Base-by-base conservation (phyloP, 2,113 vertebrate genomes). In the Micronisus gabar region DNA sequence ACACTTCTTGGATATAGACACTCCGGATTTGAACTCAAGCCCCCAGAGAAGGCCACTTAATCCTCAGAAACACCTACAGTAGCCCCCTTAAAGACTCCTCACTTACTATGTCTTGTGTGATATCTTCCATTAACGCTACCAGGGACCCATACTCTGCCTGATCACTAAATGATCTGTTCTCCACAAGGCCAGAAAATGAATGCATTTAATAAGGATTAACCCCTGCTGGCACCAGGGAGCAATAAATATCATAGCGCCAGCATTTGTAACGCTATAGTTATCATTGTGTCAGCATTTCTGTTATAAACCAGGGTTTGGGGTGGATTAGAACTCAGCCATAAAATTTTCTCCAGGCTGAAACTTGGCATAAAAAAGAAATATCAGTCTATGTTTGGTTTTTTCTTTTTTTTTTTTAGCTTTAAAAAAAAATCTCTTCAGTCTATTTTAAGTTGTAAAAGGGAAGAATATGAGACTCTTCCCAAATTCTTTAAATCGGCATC, bases 261-360 rank as follows among this genome's bases (percentile, higher is more conserved):
- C 90, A 93, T 97, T 84, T 7, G 96, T 97, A 97, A 97, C 93
- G 90, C 94, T 96, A 87, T 89, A 97, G 84, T 97, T 97, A 96
- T 97, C 96, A 93, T 95, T 91, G 91, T 98, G 98, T 98, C 98
- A 98, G 98, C 97, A 70, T 98, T 98, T 98, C 97, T 98, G 89
- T 91, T 97, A 97, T 96, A 98, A 98, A 98, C 98, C 97, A 97
- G 97, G 93, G 98, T 84, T 97, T 98, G 96, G 96, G 95, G 61
- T 93, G 96, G 95, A 98, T 98, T 98, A 98, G 95, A 97, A 97
- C 93, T 94, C 97, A 97, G 98, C 86, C 97, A 97, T 98, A 98
- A 98, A 98, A 97, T 98, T 97, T 98, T 97, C 98, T 98, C 93
- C 91, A 97, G 94, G 96, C 97, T 98, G 97, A 98, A 98, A 98